A percentile compares a stretch with the other conserved stretches of the same genome.
These are phyloP conservation scores for Trididemnum nubilum DNA, from an alignment of 23 tunicate genomes.

Conservation along the genomic window DNA sequence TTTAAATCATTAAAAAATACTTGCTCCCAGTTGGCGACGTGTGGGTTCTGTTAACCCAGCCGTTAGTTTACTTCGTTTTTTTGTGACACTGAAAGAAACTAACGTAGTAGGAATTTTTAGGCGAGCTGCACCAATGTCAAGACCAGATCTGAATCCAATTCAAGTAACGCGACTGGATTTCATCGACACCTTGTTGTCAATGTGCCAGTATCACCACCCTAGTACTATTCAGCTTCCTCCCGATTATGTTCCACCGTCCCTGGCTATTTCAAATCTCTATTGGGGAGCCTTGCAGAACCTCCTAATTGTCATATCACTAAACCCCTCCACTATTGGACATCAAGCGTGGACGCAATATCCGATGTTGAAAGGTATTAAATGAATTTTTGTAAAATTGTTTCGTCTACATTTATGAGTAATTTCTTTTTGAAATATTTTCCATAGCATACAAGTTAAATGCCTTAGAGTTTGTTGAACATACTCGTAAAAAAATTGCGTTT, in stretches of 20 bases:
- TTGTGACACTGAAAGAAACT: no score
- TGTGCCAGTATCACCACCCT: slow-evolving; percentile 84
- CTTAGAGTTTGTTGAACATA: no score
- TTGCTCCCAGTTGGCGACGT: no score
- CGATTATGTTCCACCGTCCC: slow-evolving; percentile 76
- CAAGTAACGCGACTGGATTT: slow-evolving; percentile 48
- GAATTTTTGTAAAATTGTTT: no score
- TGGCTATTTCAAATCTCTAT: slow-evolving; percentile 62
- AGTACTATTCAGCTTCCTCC: slow-evolving; percentile 67
- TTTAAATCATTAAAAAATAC: no score
- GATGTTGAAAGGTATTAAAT: slow-evolving; percentile 54
- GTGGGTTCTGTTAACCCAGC: no score
- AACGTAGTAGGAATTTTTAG: no score
- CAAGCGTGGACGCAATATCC: slow-evolving; percentile 87
- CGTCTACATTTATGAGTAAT: no score
- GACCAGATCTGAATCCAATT: slow-evolving; percentile 57
- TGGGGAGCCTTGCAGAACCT: slow-evolving; percentile 75
- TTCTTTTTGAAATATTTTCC: no score
- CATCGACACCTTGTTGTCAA: slow-evolving; percentile 60
- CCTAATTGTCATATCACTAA: slow-evolving; percentile 44
- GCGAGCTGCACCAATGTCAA: slow-evolving; percentile 54
- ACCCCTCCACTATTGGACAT: slow-evolving; percentile 71
- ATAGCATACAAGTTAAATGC: no score
- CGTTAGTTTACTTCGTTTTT: no score
- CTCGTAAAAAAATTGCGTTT: no score